Evolutionary conservation across 2,113 vertebrate genomes (phyloP).

Genomic region (Phalacrocorax brasilianus): DNA sequence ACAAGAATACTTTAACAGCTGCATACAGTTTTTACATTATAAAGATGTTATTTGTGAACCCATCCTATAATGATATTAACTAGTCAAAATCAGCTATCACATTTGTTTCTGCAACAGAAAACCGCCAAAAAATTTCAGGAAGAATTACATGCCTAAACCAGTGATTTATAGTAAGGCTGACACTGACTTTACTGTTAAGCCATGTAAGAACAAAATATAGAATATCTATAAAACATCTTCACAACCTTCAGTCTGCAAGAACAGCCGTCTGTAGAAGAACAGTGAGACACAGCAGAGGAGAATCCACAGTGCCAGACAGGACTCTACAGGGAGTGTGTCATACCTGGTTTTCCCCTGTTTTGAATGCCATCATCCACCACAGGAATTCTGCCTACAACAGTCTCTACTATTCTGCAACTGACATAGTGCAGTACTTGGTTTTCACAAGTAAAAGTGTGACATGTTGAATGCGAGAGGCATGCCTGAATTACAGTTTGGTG

Average conservation of each 20-base stretch:
- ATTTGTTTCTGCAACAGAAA: not conserved
- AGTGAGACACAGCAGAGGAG: not conserved
- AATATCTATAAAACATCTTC: not conserved
- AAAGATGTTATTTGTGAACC: not conserved
- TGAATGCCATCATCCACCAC: not conserved
- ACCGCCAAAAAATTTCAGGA: not conserved
- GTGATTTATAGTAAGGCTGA: not conserved
- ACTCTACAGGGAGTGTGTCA: not conserved
- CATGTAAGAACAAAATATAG: not conserved
- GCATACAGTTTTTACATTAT: not conserved
- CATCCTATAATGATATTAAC: not conserved
- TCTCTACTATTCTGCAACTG: not conserved
- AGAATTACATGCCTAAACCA: not conserved
- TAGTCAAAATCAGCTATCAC: not conserved
- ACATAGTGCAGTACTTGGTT: not conserved
- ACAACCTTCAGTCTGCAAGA: not conserved
- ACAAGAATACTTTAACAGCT: not conserved
- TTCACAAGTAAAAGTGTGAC: not conserved
- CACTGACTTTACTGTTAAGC: not conserved
- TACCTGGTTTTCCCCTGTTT: not conserved
- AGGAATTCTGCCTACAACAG: not conserved
- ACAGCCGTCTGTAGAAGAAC: not conserved
- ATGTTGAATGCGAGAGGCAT: not conserved
- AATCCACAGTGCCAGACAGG: not conserved
- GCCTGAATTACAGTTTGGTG: not conserved